A percentile compares a stretch with the other conserved stretches of the same genome.
These are phyloP conservation scores for Manis javanica DNA, from an alignment of 2,797 vertebrate genomes.

Conservation along the genomic window DNA sequence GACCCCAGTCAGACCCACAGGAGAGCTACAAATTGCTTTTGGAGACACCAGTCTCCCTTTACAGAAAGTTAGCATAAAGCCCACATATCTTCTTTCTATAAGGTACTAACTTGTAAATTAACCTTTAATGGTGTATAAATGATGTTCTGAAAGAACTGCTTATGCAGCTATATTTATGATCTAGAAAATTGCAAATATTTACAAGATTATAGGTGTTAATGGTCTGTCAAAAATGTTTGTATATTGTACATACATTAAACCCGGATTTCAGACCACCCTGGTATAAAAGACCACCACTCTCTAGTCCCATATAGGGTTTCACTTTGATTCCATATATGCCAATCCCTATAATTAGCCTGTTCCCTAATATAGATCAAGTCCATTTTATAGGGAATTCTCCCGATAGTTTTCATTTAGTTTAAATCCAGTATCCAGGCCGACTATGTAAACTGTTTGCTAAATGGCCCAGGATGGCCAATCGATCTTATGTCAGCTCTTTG, in stretches of 20 bases:
- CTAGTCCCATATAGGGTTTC: slow-evolving; percentile 89
- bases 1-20: slow-evolving; percentile 86
- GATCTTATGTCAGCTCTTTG: slow-evolving; percentile 25
- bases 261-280: slow-evolving; percentile 89
- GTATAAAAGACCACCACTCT: slow-evolving; percentile 89
- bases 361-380: slow-evolving; percentile 83
- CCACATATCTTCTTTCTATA: slow-evolving; percentile 90
- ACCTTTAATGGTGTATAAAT: slow-evolving; percentile 91
- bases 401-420: slow-evolving; percentile 70
- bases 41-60: slow-evolving; percentile 89
- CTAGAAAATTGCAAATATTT: slow-evolving; percentile 93
- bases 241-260: slow-evolving; percentile 92
- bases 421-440: slow-evolving; percentile 43
- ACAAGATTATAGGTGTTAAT: slow-evolving; percentile 93
- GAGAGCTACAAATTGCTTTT: slow-evolving; percentile 89
- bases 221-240: slow-evolving; percentile 93
- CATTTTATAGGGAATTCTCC: slow-evolving; percentile 81
- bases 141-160: slow-evolving; percentile 90
- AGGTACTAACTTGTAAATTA: slow-evolving; percentile 92
- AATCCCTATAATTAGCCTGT: slow-evolving; percentile 85
- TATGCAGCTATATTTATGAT: slow-evolving; percentile 91
- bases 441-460: slow-evolving; percentile 77
- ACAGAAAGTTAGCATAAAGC: slow-evolving; percentile 87
- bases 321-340: slow-evolving; percentile 88
- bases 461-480: background rate